Conservation (phyloP, 2,888 invertebrate genomes). For the Oscheius onirici region DNA sequence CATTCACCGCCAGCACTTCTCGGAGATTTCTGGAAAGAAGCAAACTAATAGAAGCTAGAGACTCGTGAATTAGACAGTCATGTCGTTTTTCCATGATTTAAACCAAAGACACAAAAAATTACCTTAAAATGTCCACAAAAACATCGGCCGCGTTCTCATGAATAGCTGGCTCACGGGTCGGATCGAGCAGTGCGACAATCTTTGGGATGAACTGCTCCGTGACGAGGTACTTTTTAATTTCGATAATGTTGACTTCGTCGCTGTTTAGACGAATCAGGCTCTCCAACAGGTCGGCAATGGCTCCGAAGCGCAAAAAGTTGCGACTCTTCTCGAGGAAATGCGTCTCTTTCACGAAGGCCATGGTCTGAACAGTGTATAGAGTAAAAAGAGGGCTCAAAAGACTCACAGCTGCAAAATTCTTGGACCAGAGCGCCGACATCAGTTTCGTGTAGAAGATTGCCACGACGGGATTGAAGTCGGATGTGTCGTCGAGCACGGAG, state of each 20-base stretch:
- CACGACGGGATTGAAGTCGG: slow-evolving; percentile 43
- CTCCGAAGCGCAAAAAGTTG: slow-evolving; percentile 41
- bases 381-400: background rate
- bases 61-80: too few relatives aligned
- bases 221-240: slow-evolving; percentile 45
- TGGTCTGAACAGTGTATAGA: slow-evolving; percentile 34
- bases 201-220: slow-evolving; percentile 39
- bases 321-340: slow-evolving; percentile 45
- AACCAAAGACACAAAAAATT: background rate
- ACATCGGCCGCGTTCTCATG: slow-evolving; percentile 49
- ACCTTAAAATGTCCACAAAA: slow-evolving; percentile 42
- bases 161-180: slow-evolving; percentile 30
- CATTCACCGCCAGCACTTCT: slow-evolving; percentile 39
- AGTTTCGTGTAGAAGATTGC: slow-evolving; percentile 54
- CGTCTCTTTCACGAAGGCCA: slow-evolving; percentile 34
- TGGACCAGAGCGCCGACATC: slow-evolving; percentile 11
- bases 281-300: slow-evolving; percentile 45
- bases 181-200: slow-evolving; percentile 38
- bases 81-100: too few relatives aligned
- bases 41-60: too few relatives aligned
- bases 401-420: slow-evolving; percentile 20
- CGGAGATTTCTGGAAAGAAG: slow-evolving; percentile 34
- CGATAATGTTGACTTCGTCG: slow-evolving; percentile 29
- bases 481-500: slow-evolving; percentile 35
- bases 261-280: slow-evolving; percentile 35